Base-by-base conservation (phyloP, 2,888 invertebrate species). In the Drosophila cracens region DNA sequence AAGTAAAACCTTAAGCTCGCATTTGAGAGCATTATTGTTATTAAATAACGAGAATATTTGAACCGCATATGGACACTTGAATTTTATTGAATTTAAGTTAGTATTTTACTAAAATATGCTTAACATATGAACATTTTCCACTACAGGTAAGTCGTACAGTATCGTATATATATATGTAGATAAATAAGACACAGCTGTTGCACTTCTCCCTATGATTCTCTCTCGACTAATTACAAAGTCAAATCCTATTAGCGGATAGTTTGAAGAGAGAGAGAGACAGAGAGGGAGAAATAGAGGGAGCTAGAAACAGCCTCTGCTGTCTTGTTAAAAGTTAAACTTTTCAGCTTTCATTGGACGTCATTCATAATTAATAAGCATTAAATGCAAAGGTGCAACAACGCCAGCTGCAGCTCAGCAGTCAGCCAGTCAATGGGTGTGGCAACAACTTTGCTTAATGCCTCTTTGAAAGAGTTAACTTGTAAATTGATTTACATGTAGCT, bases 191-290 rank as follows among this genome's bases (percentile, higher is more conserved):
- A 57, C 33, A 64, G 46, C 36, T 29, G 59, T 4, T 54, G 52
- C 52, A 31, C 21, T 18, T 49, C 46, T 51, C 36, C 48, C 27
- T 34, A 18, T 57, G 60, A 43, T 46, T 53, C 52, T 49, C 68
- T 56, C 72, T 71, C 74, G 69, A 76, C 63, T 87, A 79, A 84
- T 79, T 84, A 79, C 54, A 82, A 67, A 81, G 59, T 70, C 56
- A 81, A 80, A 79, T 76, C 66, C 69, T 71, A 69, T 76, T 81
- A 73, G 59, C n/a, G 21, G 4, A 49, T 27, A 27, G 36, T 56
- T 38, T 51, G 21, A 11, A 53, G 8, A 21, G 21, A 16, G 10
- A 52, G 4, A 16, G 13, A 31, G 21, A 52, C 56, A 8, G 16
- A 11, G 48, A 56, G 34, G 36, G 11, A 13, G 31, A 54, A 59